Conservation (phyloP, 1,140 invertebrate species). For the Drosophila ficusphila region DNA sequence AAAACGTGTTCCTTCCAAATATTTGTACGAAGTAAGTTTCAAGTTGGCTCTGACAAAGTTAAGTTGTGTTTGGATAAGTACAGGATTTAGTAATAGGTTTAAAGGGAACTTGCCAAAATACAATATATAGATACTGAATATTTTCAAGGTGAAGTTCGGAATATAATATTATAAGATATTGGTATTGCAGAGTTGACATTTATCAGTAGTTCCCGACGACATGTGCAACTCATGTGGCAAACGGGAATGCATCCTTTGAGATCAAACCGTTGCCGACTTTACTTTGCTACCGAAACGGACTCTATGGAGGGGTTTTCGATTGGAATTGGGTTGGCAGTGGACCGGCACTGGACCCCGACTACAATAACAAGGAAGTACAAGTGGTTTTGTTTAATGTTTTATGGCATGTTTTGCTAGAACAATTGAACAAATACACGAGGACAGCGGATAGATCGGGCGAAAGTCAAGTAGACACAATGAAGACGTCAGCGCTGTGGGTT, state of each 20-base stretch:
- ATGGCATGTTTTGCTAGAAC: constrained; percentile 73
- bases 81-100: constrained; percentile 9
- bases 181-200: constrained; percentile 4
- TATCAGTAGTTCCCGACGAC: constrained; percentile 15
- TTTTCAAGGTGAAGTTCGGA: no score
- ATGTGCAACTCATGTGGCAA: constrained; percentile 64
- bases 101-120: neutral
- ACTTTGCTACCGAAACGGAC: constrained; percentile 12
- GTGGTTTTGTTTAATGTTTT: constrained; percentile 48
- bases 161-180: neutral
- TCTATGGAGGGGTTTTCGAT: neutral
- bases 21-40: constrained; percentile 14
- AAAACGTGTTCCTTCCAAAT: constrained; percentile 12
- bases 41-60: constrained; percentile 9
- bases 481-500: constrained; percentile 83
- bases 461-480: constrained; percentile 81
- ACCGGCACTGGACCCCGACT: constrained; percentile 33
- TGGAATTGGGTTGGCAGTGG: constrained; percentile 5
- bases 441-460: constrained; percentile 67
- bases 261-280: constrained; percentile 36
- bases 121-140: neutral
- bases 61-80: constrained; percentile 33
- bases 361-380: constrained; percentile 59
- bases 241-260: constrained; percentile 9
- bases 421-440: constrained; percentile 69